phyloP scores from a whole-genome alignment of 2,113 vertebrate species.

The Pseudorasbora parva region DNA sequence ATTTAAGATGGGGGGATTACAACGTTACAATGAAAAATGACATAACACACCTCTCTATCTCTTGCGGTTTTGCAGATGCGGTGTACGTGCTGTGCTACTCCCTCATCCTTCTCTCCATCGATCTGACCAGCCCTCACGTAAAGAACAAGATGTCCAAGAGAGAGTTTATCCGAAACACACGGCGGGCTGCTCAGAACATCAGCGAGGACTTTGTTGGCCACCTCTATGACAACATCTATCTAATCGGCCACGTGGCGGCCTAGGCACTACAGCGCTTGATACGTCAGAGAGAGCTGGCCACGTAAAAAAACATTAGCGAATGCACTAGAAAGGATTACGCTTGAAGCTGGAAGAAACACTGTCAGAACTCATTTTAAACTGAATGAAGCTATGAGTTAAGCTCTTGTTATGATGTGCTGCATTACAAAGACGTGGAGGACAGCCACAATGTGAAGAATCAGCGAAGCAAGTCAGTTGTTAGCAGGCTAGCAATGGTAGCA shows the following conservation, averaged over 20 bases:
- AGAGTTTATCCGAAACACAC: constrained; percentile 98
- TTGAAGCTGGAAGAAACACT: constrained; percentile 9
- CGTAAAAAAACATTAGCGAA: constrained; percentile 37
- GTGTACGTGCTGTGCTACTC: constrained; percentile 99
- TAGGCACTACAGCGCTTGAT: constrained; percentile 65
- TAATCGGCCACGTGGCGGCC: constrained; percentile 96
- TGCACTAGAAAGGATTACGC: constrained; percentile 36
- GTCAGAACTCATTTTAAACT: constrained; percentile 28
- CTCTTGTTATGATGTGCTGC: constrained; percentile 3
- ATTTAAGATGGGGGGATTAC: background rate
- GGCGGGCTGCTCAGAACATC: constrained; percentile 94
- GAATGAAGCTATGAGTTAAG: background rate
- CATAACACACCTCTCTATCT: background rate
- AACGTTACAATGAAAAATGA: background rate
- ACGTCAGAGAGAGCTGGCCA: background rate
- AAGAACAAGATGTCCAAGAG: constrained; percentile 99
- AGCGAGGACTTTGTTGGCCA: constrained; percentile 99
- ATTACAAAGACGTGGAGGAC: background rate
- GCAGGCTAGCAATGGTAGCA: constrained; percentile 50
- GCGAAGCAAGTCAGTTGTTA: constrained; percentile 7
- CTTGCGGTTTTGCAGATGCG: constrained; percentile 81
- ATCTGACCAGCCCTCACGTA: constrained; percentile 96
- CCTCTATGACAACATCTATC: constrained; percentile 99
- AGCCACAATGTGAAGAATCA: background rate
- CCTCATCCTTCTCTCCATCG: constrained; percentile 97